Conservation (phyloP, 2,888 invertebrate genomes). For the Cataglyphis rosenhaueri region DNA sequence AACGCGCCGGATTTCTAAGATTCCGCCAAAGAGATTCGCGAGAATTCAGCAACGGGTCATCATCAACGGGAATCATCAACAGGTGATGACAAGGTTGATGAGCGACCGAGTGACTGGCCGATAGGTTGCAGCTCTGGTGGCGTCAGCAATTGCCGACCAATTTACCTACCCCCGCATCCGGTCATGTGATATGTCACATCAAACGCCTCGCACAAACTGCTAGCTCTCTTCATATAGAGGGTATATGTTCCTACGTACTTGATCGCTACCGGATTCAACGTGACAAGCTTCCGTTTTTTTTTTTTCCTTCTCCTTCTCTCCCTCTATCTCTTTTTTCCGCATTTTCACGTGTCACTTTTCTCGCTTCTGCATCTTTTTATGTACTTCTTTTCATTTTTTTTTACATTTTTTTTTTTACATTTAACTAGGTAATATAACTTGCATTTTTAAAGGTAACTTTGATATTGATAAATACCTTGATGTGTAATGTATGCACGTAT, state of each 20-base stretch:
- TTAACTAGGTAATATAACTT: not conserved
- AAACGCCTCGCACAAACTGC: constrained; percentile 77
- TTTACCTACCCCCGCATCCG: constrained; percentile 86
- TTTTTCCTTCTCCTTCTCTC: not conserved
- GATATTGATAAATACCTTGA: not conserved
- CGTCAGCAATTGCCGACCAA: constrained; percentile 85
- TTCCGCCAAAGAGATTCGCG: constrained; percentile 8
- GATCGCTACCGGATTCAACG: constrained; percentile 58
- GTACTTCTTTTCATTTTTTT: not conserved
- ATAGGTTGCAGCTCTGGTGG: constrained; percentile 84
- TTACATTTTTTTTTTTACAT: too few species aligned
- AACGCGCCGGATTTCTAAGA: constrained; percentile 34
- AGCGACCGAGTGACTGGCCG: constrained; percentile 81
- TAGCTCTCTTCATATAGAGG: constrained; percentile 65
- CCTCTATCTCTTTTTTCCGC: not conserved
- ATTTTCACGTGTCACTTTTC: not conserved
- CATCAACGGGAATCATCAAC: constrained; percentile 34
- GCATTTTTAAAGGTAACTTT: not conserved
- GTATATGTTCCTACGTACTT: constrained; percentile 63
- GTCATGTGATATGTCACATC: constrained; percentile 84
- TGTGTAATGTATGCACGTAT: not conserved
- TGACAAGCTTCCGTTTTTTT: constrained; percentile 66
- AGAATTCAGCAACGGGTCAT: constrained; percentile 6
- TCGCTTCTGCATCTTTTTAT: not conserved
- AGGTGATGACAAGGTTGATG: constrained; percentile 73